Evolutionary conservation across 2,888 invertebrate genomes (phyloP).

Genomic region (Caenorhabditis sp.): DNA sequence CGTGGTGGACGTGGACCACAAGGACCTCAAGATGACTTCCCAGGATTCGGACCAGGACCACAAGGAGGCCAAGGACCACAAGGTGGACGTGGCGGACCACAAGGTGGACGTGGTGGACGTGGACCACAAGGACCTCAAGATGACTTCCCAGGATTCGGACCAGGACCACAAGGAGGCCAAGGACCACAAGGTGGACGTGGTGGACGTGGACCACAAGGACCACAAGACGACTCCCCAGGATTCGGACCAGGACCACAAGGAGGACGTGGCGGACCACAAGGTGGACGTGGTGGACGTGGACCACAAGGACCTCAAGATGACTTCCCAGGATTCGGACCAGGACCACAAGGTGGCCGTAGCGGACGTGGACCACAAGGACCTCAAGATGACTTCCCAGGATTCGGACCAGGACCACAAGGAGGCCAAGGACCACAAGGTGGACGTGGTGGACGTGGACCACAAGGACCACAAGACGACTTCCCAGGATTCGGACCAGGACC

Average conservation of each 20-base stretch:
- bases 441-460: slow-evolving; percentile 3
- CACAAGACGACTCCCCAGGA: not conserved
- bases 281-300: slow-evolving; percentile 8
- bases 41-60: not conserved
- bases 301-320: slow-evolving; percentile 5
- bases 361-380: not conserved
- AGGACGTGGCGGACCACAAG: slow-evolving; percentile 6
- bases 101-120: slow-evolving; percentile 9
- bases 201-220: not conserved
- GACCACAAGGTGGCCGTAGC: not conserved
- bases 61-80: slow-evolving; percentile 1
- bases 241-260: slow-evolving; percentile 8
- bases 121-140: slow-evolving; percentile 5
- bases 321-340: slow-evolving; percentile 1
- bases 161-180: slow-evolving; percentile 1
- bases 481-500: slow-evolving; percentile 17
- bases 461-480: slow-evolving; percentile 15
- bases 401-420: slow-evolving; percentile 10
- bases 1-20: not conserved
- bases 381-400: slow-evolving; percentile 8
- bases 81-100: slow-evolving; percentile 8
- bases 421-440: slow-evolving; percentile 10
- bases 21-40: no score
- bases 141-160: slow-evolving; percentile 1
- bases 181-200: slow-evolving; percentile 1